Evolutionary conservation across 2,797 vertebrate genomes (phyloP).

Genomic region (Parotocinclus haroldoi): DNA sequence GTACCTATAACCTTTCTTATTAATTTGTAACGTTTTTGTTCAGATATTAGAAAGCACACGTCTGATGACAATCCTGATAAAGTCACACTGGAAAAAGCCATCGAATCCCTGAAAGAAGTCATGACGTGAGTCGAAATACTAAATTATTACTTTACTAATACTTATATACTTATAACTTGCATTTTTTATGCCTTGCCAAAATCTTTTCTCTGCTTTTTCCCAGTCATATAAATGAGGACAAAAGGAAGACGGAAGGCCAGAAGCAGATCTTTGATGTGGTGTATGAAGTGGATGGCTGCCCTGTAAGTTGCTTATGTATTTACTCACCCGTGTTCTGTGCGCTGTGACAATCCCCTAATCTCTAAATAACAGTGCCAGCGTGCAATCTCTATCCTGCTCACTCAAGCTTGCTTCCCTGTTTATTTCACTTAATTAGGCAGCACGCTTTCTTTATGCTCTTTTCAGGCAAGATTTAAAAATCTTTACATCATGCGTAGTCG

Average conservation of each 20-base stretch:
- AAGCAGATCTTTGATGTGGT: constrained; percentile 98
- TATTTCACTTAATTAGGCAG: constrained; percentile 40
- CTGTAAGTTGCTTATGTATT: constrained; percentile 76
- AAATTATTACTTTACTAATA: background rate
- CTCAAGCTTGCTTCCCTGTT: constrained; percentile 26
- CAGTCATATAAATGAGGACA: constrained; percentile 98
- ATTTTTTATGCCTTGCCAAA: background rate
- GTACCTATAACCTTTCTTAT: constrained; percentile 5
- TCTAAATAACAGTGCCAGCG: constrained; percentile 30
- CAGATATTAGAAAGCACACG: constrained; percentile 97
- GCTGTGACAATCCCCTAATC: constrained; percentile 23
- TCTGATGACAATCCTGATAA: constrained; percentile 95
- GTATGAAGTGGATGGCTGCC: constrained; percentile 97
- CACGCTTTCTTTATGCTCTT: constrained; percentile 16
- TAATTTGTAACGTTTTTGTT: constrained; percentile 2
- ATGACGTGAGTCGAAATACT: constrained; percentile 86
- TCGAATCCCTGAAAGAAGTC: constrained; percentile 94
- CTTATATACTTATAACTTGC: background rate
- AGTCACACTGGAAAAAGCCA: constrained; percentile 87
- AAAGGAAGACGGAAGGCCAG: constrained; percentile 97
- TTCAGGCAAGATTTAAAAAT: constrained; percentile 23
- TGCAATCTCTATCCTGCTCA: constrained; percentile 5
- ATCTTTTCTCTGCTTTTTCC: constrained; percentile 16
- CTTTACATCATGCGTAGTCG: constrained; percentile 21
- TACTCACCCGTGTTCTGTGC: constrained; percentile 18